A percentile compares a stretch with the other conserved stretches of the same genome.
phyloP scores from a whole-genome alignment of 2,888 invertebrate species.

The Trissolcus brochymenae region DNA sequence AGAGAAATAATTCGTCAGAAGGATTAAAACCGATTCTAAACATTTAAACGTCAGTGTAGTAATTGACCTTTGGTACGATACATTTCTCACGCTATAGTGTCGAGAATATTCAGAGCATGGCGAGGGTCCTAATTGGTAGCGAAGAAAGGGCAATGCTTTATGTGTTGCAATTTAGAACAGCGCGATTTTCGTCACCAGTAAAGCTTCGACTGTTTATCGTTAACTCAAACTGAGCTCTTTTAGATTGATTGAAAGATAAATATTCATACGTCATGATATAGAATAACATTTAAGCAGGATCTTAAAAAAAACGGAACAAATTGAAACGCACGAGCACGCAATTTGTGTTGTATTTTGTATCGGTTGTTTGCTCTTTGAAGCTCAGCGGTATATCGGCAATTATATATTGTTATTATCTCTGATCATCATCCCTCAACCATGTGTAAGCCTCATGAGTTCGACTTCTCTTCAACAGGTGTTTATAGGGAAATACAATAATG shows the following conservation, averaged over 20 bases:
- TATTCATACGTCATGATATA: neutral
- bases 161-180: slow-evolving; percentile 32
- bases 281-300: neutral
- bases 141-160: slow-evolving; percentile 48
- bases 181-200: slow-evolving; percentile 31
- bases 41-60: slow-evolving; percentile 1
- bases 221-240: neutral
- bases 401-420: slow-evolving; percentile 70
- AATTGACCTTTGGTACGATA: slow-evolving; percentile 37
- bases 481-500: slow-evolving; percentile 76
- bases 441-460: slow-evolving; percentile 72
- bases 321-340: neutral
- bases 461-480: slow-evolving; percentile 76
- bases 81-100: slow-evolving; percentile 46
- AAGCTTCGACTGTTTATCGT: slow-evolving; percentile 16
- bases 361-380: neutral
- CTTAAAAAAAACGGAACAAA: neutral
- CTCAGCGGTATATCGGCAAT: slow-evolving; percentile 18
- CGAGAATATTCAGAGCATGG: slow-evolving; percentile 48
- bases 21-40: neutral
- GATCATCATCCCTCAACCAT: slow-evolving; percentile 69
- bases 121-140: slow-evolving; percentile 46
- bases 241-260: slow-evolving; percentile 1
- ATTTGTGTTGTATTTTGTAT: neutral
- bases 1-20: too few species aligned